Evolutionary conservation across 2,888 invertebrate genomes (phyloP).

Genomic region (Thecocarcelia acutangulata): DNA sequence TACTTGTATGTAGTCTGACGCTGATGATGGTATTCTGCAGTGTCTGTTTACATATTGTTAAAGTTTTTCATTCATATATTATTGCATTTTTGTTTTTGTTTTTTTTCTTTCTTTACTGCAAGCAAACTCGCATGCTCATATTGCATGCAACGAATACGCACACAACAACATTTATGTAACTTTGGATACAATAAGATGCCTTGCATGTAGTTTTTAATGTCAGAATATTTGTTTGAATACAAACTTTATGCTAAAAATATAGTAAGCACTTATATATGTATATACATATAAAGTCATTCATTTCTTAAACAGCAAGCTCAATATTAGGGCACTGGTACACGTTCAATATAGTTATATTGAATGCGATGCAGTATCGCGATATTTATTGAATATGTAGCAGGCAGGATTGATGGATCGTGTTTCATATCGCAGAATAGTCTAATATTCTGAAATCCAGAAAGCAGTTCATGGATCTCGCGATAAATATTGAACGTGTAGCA

Average conservation of each 20-base stretch:
- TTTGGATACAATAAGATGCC: constrained; percentile 3
- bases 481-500: too few species aligned
- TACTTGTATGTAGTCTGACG: constrained; percentile 64
- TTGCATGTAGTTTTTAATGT: constrained; percentile 30
- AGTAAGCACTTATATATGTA: not conserved
- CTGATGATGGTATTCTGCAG: constrained; percentile 67
- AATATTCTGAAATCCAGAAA: too few species aligned
- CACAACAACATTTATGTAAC: not conserved
- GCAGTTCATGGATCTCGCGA: too few species aligned
- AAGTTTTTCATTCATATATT: constrained; percentile 59
- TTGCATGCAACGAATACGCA: not conserved
- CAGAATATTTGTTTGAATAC: constrained; percentile 36
- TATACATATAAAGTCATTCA: not conserved
- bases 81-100: constrained; percentile 39
- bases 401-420: too few species aligned
- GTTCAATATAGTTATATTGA: too few species aligned
- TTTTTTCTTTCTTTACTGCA: not conserved
- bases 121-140: constrained; percentile 7
- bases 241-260: constrained; percentile 31
- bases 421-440: too few species aligned
- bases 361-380: too few species aligned
- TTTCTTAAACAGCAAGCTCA: not conserved
- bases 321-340: not conserved
- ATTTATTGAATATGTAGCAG: too few species aligned
- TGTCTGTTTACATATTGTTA: constrained; percentile 66